Percentiles rank a stretch among this genome's conserved stretches.
Evolutionary conservation across 1,140 invertebrate genomes (phyloP).

Genomic region (Drosophila triauraria): DNA sequence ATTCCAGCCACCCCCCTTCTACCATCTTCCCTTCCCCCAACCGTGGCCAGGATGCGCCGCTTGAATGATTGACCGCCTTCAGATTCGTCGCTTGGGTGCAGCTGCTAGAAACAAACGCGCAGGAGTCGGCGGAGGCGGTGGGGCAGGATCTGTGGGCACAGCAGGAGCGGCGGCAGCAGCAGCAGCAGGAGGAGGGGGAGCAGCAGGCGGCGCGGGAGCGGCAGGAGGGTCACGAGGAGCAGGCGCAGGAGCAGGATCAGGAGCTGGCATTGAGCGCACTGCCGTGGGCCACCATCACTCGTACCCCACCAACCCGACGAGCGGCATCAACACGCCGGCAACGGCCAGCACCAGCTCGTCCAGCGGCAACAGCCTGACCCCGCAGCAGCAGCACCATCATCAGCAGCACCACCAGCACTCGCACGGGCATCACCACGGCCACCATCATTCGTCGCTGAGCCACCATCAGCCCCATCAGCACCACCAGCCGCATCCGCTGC

Average conservation of each 20-base stretch:
- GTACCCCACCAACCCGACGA: slow-evolving; percentile 43
- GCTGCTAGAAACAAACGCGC: slow-evolving; percentile 77
- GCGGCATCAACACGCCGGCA: slow-evolving; percentile 71
- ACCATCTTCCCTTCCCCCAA: slow-evolving; percentile 1
- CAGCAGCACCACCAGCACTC: slow-evolving; percentile 31
- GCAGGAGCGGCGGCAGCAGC: slow-evolving; percentile 2
- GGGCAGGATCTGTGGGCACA: neutral
- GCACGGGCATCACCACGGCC: slow-evolving; percentile 59
- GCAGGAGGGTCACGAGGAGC: slow-evolving; percentile 4
- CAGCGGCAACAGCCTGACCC: slow-evolving; percentile 74
- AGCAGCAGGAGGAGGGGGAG: neutral
- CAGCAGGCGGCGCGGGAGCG: neutral
- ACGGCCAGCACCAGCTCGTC: slow-evolving; percentile 78
- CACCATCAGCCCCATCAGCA: slow-evolving; percentile 13
- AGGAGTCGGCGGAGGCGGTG: slow-evolving; percentile 40
- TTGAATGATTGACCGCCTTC: slow-evolving; percentile 84
- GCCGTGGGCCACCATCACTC: slow-evolving; percentile 35
- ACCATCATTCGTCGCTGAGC: slow-evolving; percentile 36
- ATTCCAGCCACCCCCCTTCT: neutral
- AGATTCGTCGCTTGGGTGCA: slow-evolving; percentile 82
- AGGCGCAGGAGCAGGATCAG: slow-evolving; percentile 4
- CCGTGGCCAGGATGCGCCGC: slow-evolving; percentile 57
- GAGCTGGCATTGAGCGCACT: neutral
- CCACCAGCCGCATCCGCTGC: slow-evolving; percentile 35
- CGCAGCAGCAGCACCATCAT: slow-evolving; percentile 61